Conservation (phyloP, 1,140 invertebrate species). For the Drosophila ogumai region DNA sequence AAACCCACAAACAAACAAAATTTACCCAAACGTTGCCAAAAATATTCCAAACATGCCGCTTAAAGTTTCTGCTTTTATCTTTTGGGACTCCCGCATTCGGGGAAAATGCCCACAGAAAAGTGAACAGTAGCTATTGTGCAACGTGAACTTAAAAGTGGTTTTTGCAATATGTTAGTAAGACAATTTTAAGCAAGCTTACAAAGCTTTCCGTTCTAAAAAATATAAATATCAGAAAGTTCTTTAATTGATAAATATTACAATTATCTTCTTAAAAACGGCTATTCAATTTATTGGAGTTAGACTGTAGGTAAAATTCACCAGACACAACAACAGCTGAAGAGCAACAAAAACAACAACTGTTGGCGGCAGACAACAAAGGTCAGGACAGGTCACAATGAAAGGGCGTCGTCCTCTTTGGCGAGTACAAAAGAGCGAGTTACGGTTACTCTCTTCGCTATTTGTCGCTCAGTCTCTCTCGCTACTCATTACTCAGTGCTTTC, state of each 20-base stretch:
- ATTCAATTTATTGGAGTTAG: constrained; percentile 3
- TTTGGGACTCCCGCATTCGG: constrained; percentile 22
- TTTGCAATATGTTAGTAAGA: neutral
- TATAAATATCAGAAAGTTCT: too few species aligned
- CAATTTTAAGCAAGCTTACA: too few species aligned
- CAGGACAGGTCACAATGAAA: constrained; percentile 85
- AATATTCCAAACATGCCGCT: constrained; percentile 46
- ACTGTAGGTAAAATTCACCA: constrained; percentile 59
- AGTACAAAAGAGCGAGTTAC: constrained; percentile 50
- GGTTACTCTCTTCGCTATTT: constrained; percentile 33
- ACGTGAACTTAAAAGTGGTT: neutral
- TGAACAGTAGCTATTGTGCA: constrained; percentile 9
- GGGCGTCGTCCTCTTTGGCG: constrained; percentile 82
- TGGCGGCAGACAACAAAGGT: constrained; percentile 84
- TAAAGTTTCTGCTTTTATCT: constrained; percentile 63
- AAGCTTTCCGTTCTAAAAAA: too few species aligned
- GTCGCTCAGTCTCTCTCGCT: constrained; percentile 32
- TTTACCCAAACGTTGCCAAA: constrained; percentile 38
- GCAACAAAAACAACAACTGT: constrained; percentile 46
- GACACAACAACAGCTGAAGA: constrained; percentile 64
- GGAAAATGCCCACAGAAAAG: constrained; percentile 6
- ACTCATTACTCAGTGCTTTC: constrained; percentile 34
- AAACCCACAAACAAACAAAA: constrained; percentile 40
- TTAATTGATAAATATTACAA: neutral
- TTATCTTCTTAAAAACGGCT: neutral